Base-by-base conservation (phyloP, 2,113 vertebrate species). In the Cynocephalus volans region DNA sequence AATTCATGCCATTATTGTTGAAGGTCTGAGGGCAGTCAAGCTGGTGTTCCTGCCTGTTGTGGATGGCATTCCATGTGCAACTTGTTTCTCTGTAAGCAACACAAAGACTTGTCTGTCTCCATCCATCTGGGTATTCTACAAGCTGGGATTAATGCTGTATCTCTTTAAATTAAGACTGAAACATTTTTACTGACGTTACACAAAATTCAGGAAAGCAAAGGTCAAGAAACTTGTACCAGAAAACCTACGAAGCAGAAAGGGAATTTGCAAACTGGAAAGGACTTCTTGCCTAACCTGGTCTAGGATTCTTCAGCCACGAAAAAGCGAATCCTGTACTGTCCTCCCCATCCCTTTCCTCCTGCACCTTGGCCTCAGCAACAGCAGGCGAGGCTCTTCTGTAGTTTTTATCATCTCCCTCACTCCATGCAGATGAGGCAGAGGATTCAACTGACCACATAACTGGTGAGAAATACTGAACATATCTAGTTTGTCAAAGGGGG, bases 1-100 rank as follows among this genome's bases (percentile, higher is more conserved):
- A 96, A 98, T 98, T 60, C 76, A 97, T 97, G 67, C 54, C 41
- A 17, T 92, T 96, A 96, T 73, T 67, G 60, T 95, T 90, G 73
- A 98, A 97, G 72, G 69, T 87, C 21, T 82, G 6, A 69, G 69
- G 85, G 36, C 56, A 79, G n/a, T 84, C 88, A 33, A 89, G 79
- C 26, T 82, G 19, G 1, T 81, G 54, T 58, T 28, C 95, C 82
- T 88, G 80, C 75, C 17, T 83, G 6, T 84, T 19, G 21, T 79
- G 86, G n/a, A 82, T 12, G 75, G 88, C 23, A 73, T 24, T 50
- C 77, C 67, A 54, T 21, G 82, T 88, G 50, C 84, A 5, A 80
- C n/a, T 92, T 88, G 23, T 3, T 93, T 98, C 31, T 56, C 14
- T 67, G 50, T 21, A 82, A 8, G 0, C 36, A 12, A 50, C n/a